These are phyloP conservation scores for Caenorhabditis auriculariae DNA, from an alignment of 2,888 invertebrate genomes.

Conservation along the genomic window DNA sequence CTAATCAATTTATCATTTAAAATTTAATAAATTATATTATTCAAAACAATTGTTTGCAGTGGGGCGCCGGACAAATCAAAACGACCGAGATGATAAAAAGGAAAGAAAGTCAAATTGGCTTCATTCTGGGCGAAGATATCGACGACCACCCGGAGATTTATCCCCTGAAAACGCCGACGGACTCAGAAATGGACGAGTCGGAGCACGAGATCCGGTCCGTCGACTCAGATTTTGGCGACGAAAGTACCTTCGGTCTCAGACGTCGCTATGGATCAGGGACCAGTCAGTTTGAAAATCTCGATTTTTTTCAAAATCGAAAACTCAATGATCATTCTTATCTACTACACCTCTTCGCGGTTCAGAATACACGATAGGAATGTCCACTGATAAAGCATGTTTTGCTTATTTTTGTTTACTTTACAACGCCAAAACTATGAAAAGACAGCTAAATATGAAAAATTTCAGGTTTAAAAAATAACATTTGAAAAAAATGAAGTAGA, in stretches of 20 bases:
- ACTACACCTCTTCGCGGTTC: no score
- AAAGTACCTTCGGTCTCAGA: constrained; percentile 9
- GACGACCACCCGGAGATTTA: constrained; percentile 7
- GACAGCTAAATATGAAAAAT: no score
- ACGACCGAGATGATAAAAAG: constrained; percentile 43
- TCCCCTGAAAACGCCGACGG: constrained; percentile 9
- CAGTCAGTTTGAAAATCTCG: constrained; percentile 9
- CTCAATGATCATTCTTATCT: no score
- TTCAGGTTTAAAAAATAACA: constrained; percentile 16
- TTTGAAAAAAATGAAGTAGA: no score
- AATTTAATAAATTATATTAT: background rate
- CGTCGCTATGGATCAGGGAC: constrained; percentile 26
- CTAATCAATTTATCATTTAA: constrained; percentile 7
- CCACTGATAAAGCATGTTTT: no score
- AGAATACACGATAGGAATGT: no score
- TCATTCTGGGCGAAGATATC: constrained; percentile 15
- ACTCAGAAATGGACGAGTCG: constrained; percentile 13
- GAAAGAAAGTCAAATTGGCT: constrained; percentile 27
- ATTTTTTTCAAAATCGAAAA: no score
- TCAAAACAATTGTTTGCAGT: no score
- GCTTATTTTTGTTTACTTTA: no score
- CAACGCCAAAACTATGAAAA: no score
- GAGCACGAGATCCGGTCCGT: constrained; percentile 20
- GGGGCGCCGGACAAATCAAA: constrained; percentile 59
- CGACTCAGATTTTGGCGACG: constrained; percentile 19